Base-by-base conservation (phyloP, 2,888 invertebrate species). In the Dyspetes luteomarginatus region DNA sequence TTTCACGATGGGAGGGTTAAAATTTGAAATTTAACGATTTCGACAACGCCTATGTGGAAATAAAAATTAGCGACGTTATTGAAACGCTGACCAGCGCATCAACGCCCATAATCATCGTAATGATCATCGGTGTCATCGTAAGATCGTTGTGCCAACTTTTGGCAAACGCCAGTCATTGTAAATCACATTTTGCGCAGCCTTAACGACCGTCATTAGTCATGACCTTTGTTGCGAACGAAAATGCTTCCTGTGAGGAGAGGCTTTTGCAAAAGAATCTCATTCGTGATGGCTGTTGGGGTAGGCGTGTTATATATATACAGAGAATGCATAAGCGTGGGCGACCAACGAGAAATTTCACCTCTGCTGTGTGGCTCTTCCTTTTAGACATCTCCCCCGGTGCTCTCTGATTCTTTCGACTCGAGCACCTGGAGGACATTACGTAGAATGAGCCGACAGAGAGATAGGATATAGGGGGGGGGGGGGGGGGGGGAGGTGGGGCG, bases 131-230 rank as follows among this genome's bases (percentile, higher is more conserved):
- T 43, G 52, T 78, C 30, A 78, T 78, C 45, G n/a, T n/a, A n/a
- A n/a, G n/a, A 68, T 79, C 55, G 64, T 81, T 55, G 68, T 76
- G 60, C 56, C 69, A 48, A 48, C 72, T n/a, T 41, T 62, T 36
- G 22, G 50, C 30, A 72, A 77, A 67, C 56, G 74, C 52, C 73
- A 45, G 43, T 67, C 72, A 55, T 60, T 69, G 78, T 80, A 84
- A 85, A 86, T 88, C 83, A 73, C 80, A 88, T 87, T 87, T 82
- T 85, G 75, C 62, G 43, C 62, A 62, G 58, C 43, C 41, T 55
- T 80, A 86, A 68, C 82, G 74, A 68, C 68, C 82, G 82, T 87
- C 87, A 89, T 89, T 88, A 89, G 88, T 89, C 88, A 86, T 88
- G 86, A 87, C 87, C 86, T 89, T 89, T 85, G 83, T 88, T 79